phyloP scores from a whole-genome alignment of 2,797 vertebrate species.

The Hybognathus amarus region DNA sequence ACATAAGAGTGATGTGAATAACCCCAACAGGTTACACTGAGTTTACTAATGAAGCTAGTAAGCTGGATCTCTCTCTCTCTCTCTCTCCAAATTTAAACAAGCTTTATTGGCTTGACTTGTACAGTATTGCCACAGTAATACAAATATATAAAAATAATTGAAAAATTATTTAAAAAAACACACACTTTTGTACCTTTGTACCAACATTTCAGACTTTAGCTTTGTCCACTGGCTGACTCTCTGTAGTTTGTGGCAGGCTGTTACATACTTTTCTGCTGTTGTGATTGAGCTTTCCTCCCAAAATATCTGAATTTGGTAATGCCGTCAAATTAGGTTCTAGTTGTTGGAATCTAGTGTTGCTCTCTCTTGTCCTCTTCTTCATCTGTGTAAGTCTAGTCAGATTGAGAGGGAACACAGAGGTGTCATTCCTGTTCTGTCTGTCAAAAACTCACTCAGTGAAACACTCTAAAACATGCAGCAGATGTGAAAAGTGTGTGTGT shows the following conservation, averaged over 20 bases:
- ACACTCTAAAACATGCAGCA: slow-evolving; percentile 66
- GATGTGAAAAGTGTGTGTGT: slow-evolving; percentile 62
- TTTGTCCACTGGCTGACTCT: no score
- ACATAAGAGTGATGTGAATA: slow-evolving; percentile 47
- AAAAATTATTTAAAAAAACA: no score
- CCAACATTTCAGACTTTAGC: no score
- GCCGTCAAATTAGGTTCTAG: no score
- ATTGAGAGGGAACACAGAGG: slow-evolving; percentile 48
- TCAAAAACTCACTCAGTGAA: slow-evolving; percentile 56
- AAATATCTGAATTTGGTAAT: no score
- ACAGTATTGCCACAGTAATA: no score
- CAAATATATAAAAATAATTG: no score
- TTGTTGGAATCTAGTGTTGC: not conserved
- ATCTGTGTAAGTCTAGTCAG: slow-evolving; percentile 67
- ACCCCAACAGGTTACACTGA: slow-evolving; percentile 59
- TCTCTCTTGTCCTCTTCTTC: slow-evolving; percentile 72
- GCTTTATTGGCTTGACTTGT: no score
- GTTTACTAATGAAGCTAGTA: slow-evolving; percentile 69
- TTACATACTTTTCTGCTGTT: no score
- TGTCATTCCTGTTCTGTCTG: slow-evolving; percentile 54
- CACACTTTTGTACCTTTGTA: no score
- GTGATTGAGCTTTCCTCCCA: no score
- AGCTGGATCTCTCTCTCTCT: slow-evolving; percentile 51
- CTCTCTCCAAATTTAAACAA: slow-evolving; percentile 27
- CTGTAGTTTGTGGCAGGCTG: no score